Evolutionary conservation across 2,888 invertebrate species (phyloP), one percentile per base, ranked within the genome.

Genomic region (Drosophila imparisetae): DNA sequence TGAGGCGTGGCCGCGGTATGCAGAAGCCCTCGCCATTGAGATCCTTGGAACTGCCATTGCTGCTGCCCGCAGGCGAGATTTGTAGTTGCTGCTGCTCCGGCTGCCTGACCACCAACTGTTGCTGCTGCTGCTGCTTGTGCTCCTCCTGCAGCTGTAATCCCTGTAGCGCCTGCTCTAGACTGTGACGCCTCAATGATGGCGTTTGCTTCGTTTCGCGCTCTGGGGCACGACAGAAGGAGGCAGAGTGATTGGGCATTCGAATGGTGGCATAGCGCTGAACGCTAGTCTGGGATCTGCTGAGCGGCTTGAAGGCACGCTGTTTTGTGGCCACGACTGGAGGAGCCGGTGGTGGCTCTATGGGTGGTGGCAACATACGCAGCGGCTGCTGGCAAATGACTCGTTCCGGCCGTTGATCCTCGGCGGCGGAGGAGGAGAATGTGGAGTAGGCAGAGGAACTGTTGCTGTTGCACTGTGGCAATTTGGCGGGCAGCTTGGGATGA

Each of bases 1-100:
- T 97, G 83, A 97, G 94, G 90, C 97, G 96, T 38, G 97, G 97
- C 86, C 97, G 94, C 6, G 97, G 97, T 92, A 97, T 97, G 76
- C 95, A 95, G 93, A 97, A 97, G 89, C 96, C 85, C 18, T 85
- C 85, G 63, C 86, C 84, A 57, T 80, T 85, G 87, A 85, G 96
- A 66, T 95, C 95, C 84, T 95, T 95, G 5, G 91, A 81, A 76
- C 79, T 92, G 91, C 65, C 89, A 81, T 73, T 77, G 29, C 89
- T 86, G 76, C 76, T 87, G 60, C 62, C 79, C 32, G 78, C 69
- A 24, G 83, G 88, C 29, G 83, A 84, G 30, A 78, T 59, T n/a
- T 85, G 80, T n/a, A 69, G 69, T 11, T 45, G 54, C 24, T 30
- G 57, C 8, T 40, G 30, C 54, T 32, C 24, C 1, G 50, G 42